These are phyloP conservation scores for Champsocephalus esox DNA, from an alignment of 2,797 vertebrate genomes.

Conservation along the genomic window DNA sequence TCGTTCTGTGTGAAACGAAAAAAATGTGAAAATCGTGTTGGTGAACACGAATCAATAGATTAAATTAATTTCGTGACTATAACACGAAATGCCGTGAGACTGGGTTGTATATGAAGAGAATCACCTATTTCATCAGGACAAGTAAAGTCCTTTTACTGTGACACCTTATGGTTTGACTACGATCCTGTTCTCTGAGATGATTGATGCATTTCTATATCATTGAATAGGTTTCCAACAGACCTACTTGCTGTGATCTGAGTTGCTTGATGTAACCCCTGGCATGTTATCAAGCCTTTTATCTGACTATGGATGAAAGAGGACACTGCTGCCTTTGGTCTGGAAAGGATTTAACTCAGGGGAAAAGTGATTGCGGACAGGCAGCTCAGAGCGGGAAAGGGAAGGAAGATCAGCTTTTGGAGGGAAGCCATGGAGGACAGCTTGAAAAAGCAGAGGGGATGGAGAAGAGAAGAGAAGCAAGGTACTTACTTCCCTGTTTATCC, in stretches of 20 bases:
- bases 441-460: conserved; percentile 51
- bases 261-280: conserved; percentile 6
- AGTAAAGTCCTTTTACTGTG: background rate
- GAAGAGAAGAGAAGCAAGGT: conserved; percentile 79
- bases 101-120: background rate
- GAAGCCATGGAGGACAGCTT: conserved; percentile 37
- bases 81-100: too few species aligned
- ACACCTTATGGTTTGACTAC: background rate
- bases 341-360: conserved; percentile 25
- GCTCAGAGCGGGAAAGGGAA: conserved; percentile 42
- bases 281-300: background rate
- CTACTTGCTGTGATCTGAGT: conserved; percentile 8
- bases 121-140: background rate
- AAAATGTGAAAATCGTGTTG: too few species aligned
- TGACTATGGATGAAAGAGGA: conserved; percentile 46
- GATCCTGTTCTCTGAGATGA: conserved; percentile 34
- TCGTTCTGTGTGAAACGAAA: too few species aligned
- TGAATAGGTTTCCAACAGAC: conserved; percentile 10
- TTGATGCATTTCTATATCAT: conserved; percentile 23
- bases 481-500: conserved; percentile 99
- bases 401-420: conserved; percentile 41
- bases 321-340: conserved; percentile 20
- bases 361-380: conserved; percentile 42
- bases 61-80: too few species aligned
- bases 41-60: too few species aligned